Evolutionary conservation across 2,113 vertebrate species (phyloP), one percentile per base, ranked within the genome.

Genomic region (Cairina moschata): DNA sequence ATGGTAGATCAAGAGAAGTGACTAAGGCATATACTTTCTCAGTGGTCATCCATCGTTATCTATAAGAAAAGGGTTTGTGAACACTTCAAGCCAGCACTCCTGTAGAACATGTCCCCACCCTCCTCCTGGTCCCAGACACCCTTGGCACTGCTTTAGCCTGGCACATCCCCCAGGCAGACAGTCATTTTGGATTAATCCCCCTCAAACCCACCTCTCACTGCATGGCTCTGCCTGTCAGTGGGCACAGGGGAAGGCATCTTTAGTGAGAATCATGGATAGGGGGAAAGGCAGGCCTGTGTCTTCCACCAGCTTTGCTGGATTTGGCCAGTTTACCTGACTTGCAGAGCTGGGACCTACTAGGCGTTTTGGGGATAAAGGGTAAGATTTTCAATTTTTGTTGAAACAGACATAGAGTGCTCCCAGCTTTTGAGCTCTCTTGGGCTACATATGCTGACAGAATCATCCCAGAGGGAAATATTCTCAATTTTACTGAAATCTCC

Each of bases 21-120:
- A 91, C 79, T 90, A 58, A 81, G 40, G 40, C 6, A 7, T 36
- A 2, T 12, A 26, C 25, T 81, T 29, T 34, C 72, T 79, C 48
- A 79, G 63, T 80, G 76, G 44, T 95, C 94, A 88, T 88, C 91
- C 77, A 55, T 86, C 94, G 83, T 76, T 82, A 90, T 86, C 55
- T 91, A 77, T 42, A 52, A 77, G 54, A 31, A 8, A 44, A 3
- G 26, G 26, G 4, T 59, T 66, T 66, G n/a, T 9, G 52, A 66
- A 29, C 26, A 3, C n/a, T 29, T 54, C 13, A 29, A 54, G 7
- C 12, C 42, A 71, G 46, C 38, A 60, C 18, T 72, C 9, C 25
- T 14, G 25, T 52, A 13, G 25, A 40, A 18, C 6, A 6, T 28
- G 18, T 34, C 14, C 48, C 68, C 48, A 52, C 25, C 36, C 34